Evolutionary conservation across 64 coral and sea anemone species (phyloP).

Genomic region (Montipora cactus): DNA sequence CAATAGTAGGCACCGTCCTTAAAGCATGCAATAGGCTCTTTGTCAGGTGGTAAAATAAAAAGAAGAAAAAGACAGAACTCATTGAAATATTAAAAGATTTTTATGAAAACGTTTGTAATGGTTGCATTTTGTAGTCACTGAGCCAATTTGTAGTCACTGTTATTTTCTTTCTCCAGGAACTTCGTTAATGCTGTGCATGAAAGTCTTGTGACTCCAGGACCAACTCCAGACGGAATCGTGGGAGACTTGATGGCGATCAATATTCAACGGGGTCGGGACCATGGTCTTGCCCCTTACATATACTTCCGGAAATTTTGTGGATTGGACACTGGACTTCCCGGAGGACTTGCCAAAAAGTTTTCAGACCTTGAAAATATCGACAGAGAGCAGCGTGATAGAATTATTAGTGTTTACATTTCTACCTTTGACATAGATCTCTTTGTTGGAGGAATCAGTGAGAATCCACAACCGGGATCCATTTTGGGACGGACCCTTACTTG

Average conservation of each 20-base stretch:
- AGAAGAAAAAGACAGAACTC: no score
- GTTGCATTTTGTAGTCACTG: no score
- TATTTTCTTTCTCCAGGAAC: background rate
- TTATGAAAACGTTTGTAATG: no score
- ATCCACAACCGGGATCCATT: background rate
- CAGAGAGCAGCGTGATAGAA: background rate
- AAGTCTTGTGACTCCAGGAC: background rate
- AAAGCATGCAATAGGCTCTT: no score
- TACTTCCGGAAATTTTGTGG: slow-evolving; percentile 20
- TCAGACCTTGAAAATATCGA: background rate
- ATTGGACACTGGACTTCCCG: background rate
- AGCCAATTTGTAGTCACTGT: no score
- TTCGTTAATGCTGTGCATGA: slow-evolving; percentile 68
- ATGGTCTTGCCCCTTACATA: slow-evolving; percentile 67
- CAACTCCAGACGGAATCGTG: background rate
- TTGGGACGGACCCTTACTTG: slow-evolving; percentile 14
- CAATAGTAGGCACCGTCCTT: no score
- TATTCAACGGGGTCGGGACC: slow-evolving; percentile 74
- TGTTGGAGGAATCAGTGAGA: slow-evolving; percentile 21
- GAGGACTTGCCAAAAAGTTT: slow-evolving; percentile 35
- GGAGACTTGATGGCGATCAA: slow-evolving; percentile 68
- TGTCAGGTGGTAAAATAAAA: no score
- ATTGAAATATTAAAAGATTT: no score
- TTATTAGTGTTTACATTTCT: background rate
- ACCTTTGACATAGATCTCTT: background rate